Base-by-base conservation (phyloP, 2,113 vertebrate genomes). In the Myocastor coypus region DNA sequence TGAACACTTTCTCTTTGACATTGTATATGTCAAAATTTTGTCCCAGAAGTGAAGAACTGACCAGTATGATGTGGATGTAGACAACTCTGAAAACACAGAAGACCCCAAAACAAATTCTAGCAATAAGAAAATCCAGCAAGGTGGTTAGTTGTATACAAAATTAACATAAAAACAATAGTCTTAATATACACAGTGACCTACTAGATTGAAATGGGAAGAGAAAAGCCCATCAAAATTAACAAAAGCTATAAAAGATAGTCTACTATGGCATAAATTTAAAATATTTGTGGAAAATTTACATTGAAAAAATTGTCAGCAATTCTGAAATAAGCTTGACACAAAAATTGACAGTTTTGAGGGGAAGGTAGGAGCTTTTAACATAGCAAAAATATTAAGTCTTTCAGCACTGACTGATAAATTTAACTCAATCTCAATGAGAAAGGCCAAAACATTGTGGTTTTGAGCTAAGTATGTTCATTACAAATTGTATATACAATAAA, bases 101-200 rank as follows among this genome's bases (percentile, higher is more conserved):
- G 7, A 57, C 30, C 30, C 75, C 57, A 90, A 77, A 92, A 69
- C 24, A 68, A 87, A 91, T 61, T 88, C 24, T 95, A 71, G 77
- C 34, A 88, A 55, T 50, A 61, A 93, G 1, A 32, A 19, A 87
- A 83, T 91, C 80, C 32, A 77, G 50, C 55, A 75, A 57, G 6
- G 4, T 94, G 55, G 1, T 9, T 55, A 61, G 2, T 9, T 61
- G 3, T 30, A 66, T 71, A 83, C 52, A 87, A 69, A 93, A 42
- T 84, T 87, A 93, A 86, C 20, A 73, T 59, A 40, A 87, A 95
- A 87, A 77, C 52, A 77, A 59, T 83, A 92, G 4, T 50, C 11
- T 91, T 80, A 7, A 75, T 40, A 68, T 55, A 73, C 52, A 42
- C 13, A 61, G 83, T 71, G 61, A 32, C 40, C 13, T 83, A 82